phyloP scores from a whole-genome alignment of 1,140 invertebrate species.

The Ptiloglossa arizonensis region DNA sequence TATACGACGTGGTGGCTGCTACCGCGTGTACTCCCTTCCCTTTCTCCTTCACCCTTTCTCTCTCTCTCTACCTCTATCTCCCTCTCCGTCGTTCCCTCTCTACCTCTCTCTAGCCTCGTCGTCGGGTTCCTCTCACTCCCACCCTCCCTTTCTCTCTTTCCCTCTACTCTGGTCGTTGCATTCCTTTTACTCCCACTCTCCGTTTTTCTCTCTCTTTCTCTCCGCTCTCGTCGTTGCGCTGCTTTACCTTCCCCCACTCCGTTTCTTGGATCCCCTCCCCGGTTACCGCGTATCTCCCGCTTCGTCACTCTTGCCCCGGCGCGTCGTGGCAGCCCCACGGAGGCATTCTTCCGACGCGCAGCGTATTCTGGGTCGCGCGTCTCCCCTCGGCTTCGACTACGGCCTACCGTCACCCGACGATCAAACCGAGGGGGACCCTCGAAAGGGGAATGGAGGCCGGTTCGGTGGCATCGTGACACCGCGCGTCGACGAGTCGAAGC shows the following conservation, averaged over 20 bases:
- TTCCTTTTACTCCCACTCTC: no score
- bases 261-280: no score
- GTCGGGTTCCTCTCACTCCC: background rate
- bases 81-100: no score
- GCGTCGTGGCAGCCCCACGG: background rate
- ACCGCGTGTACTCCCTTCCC: conserved; percentile 64
- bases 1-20: conserved; percentile 70
- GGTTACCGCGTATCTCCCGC: background rate
- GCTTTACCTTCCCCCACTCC: no score
- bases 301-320: background rate
- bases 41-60: conserved; percentile 22
- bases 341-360: conserved; percentile 1
- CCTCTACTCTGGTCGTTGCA: no score
- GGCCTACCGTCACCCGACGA: conserved; percentile 4
- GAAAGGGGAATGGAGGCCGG: conserved; percentile 14
- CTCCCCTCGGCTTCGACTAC: conserved; percentile 11
- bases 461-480: background rate
- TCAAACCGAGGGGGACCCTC: conserved; percentile 31
- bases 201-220: no score
- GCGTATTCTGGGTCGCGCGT: conserved; percentile 13
- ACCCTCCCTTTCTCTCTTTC: no score
- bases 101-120: conserved; percentile 27
- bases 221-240: no score
- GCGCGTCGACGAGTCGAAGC: no score
- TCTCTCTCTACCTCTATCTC: conserved; percentile 4